These are phyloP conservation scores for Drosophila jambulina DNA, from an alignment of 1,140 invertebrate species.

Conservation along the genomic window DNA sequence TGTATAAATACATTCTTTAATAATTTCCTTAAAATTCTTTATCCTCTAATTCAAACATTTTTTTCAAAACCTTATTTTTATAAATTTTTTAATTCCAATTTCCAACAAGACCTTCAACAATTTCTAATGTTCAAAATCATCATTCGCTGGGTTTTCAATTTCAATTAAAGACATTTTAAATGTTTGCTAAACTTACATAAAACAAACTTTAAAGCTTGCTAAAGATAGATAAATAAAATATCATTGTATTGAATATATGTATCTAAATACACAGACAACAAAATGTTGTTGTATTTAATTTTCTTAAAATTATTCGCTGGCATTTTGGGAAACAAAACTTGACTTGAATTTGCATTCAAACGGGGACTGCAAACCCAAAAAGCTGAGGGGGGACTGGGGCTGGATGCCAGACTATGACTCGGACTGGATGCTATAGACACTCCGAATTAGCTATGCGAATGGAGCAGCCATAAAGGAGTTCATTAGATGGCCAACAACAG, in stretches of 20 bases:
- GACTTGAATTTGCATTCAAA: constrained; percentile 13
- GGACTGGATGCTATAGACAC: constrained; percentile 19
- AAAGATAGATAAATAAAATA: neutral
- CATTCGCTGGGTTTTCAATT: neutral
- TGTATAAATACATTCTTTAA: neutral
- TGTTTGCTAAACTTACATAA: neutral
- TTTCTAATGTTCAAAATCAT: neutral
- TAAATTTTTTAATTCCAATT: neutral
- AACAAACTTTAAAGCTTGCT: neutral
- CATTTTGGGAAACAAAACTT: neutral
- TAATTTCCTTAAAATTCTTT: too few species aligned
- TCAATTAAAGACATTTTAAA: neutral
- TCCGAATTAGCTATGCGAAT: constrained; percentile 50
- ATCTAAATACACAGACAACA: neutral
- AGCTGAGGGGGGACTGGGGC: too few species aligned
- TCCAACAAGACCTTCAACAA: neutral
- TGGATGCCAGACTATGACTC: neutral
- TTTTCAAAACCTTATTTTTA: neutral
- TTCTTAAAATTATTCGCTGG: constrained; percentile 6
- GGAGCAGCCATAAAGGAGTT: constrained; percentile 56
- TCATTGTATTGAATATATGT: neutral
- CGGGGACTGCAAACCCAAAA: neutral
- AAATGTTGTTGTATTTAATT: neutral
- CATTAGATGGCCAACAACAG: constrained; percentile 49
- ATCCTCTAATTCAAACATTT: too few species aligned